These are phyloP conservation scores for Lampris incognitus DNA, from an alignment of 2,113 vertebrate species.

Conservation along the genomic window DNA sequence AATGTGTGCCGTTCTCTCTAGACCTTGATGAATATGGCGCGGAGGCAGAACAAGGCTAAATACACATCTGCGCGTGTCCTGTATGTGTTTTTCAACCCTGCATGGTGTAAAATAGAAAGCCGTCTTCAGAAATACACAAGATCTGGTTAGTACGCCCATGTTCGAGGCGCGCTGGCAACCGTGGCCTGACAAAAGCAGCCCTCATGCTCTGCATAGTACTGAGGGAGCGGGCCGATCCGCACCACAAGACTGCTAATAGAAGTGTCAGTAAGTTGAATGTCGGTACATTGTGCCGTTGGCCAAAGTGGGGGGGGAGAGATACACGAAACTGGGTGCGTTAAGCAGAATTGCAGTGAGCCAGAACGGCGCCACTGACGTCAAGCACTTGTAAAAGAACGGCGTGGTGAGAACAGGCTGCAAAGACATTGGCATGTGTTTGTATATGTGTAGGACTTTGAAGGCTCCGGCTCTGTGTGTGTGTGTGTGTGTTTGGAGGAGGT, in stretches of 20 bases:
- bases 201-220: conserved; percentile 47
- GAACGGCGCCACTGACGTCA: conserved; percentile 20
- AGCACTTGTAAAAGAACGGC: neutral
- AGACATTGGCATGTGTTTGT: conserved; percentile 3
- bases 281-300: conserved; percentile 51
- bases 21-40: conserved; percentile 8
- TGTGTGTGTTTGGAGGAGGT: neutral
- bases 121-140: conserved; percentile 40
- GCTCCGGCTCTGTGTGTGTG: conserved; percentile 16
- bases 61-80: conserved; percentile 9
- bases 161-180: conserved; percentile 27
- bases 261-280: conserved; percentile 68
- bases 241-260: conserved; percentile 53
- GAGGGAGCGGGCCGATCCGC: conserved; percentile 39
- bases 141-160: conserved; percentile 40
- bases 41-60: conserved; percentile 24
- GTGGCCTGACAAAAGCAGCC: conserved; percentile 57
- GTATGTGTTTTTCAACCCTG: conserved; percentile 16
- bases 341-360: conserved; percentile 30
- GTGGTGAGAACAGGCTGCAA: neutral
- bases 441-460: conserved; percentile 14
- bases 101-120: conserved; percentile 53
- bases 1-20: conserved; percentile 4
- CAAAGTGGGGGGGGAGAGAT: conserved; percentile 25
- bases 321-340: conserved; percentile 31